A percentile compares a stretch with the other conserved stretches of the same genome.
phyloP scores from a whole-genome alignment of 2,797 vertebrate genomes.

The Eptatretus atami region DNA sequence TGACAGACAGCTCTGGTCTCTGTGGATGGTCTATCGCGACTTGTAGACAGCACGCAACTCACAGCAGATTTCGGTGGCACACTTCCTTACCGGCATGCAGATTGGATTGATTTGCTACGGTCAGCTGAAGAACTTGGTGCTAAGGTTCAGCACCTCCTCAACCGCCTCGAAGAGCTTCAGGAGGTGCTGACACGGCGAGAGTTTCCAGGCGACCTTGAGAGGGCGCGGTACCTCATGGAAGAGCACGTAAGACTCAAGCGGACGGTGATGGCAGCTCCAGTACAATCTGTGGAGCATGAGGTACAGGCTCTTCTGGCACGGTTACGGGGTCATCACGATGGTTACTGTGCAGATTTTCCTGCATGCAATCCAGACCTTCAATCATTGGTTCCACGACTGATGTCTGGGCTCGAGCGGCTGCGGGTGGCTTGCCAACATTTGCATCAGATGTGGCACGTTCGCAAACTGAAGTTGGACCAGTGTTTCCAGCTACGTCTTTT shows the following conservation, averaged over 20 bases:
- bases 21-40: slow-evolving; percentile 67
- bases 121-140: slow-evolving; percentile 82
- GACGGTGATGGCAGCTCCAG: slow-evolving; percentile 69
- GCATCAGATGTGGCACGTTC: slow-evolving; percentile 88
- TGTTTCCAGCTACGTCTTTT: slow-evolving; percentile 91
- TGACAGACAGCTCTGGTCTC: slow-evolving; percentile 82
- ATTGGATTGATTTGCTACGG: slow-evolving; percentile 75
- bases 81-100: slow-evolving; percentile 89
- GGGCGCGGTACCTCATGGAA: slow-evolving; percentile 59
- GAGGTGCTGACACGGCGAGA: slow-evolving; percentile 77
- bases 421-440: slow-evolving; percentile 77
- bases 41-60: slow-evolving; percentile 86
- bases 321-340: slow-evolving; percentile 65
- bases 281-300: slow-evolving; percentile 76
- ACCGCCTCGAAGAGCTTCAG: slow-evolving; percentile 71
- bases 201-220: slow-evolving; percentile 78
- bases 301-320: slow-evolving; percentile 73
- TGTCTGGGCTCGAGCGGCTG: slow-evolving; percentile 79
- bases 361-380: slow-evolving; percentile 90
- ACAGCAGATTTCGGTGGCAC: slow-evolving; percentile 88
- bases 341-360: slow-evolving; percentile 78
- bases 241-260: slow-evolving; percentile 89
- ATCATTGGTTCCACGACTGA: slow-evolving; percentile 84
- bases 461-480: slow-evolving; percentile 84
- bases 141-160: slow-evolving; percentile 58